Conservation (phyloP, 2,888 invertebrate species). For the Linnaemya tessellans region DNA sequence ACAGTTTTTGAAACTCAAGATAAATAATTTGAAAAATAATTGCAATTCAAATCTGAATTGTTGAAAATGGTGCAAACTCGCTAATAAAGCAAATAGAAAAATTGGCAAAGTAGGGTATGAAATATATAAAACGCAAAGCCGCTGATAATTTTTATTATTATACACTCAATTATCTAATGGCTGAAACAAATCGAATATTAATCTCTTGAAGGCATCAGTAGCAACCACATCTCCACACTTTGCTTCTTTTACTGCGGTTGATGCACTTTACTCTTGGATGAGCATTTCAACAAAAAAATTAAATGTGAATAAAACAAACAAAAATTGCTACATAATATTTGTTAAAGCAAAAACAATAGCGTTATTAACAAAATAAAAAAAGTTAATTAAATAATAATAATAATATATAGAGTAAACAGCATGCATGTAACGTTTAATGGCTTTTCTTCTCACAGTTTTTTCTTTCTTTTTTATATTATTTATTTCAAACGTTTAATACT, state of each 20-base stretch:
- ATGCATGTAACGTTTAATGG: constrained; percentile 66
- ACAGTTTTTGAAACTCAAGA: too few species aligned
- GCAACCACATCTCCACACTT: constrained; percentile 17
- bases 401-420: constrained; percentile 65
- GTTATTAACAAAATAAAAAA: constrained; percentile 32
- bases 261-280: constrained; percentile 82
- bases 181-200: constrained; percentile 30
- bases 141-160: constrained; percentile 40
- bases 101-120: not conserved
- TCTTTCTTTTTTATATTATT: constrained; percentile 4
- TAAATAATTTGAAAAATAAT: too few species aligned
- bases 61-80: not conserved
- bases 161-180: constrained; percentile 57
- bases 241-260: constrained; percentile 76
- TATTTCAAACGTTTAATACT: constrained; percentile 37
- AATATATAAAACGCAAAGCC: not conserved
- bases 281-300: constrained; percentile 71
- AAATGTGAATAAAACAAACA: constrained; percentile 30
- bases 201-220: constrained; percentile 47
- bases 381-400: constrained; percentile 71
- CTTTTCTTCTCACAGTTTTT: constrained; percentile 30
- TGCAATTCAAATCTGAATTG: not conserved
- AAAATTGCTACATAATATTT: constrained; percentile 35
- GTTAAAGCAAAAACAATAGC: constrained; percentile 20
- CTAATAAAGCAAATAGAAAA: not conserved